Evolutionary conservation across 2,888 invertebrate genomes (phyloP).

Genomic region (Drosophila tripunctata): DNA sequence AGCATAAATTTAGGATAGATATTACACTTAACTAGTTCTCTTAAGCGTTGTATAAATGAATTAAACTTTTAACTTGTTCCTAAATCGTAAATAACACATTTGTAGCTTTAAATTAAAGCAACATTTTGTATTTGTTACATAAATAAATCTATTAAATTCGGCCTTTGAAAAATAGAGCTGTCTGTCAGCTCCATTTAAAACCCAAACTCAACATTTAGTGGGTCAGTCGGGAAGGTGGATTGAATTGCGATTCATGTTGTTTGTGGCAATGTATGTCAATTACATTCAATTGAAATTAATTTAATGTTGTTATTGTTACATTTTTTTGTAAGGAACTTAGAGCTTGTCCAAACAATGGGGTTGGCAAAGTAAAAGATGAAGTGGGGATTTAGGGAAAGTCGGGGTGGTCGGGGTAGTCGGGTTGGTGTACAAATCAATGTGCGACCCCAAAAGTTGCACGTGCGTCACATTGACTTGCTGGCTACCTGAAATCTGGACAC

Average conservation of each 20-base stretch:
- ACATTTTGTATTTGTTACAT: background rate
- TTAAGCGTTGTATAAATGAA: too few relatives aligned
- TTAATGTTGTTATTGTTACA: slow-evolving; percentile 58
- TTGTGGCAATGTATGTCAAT: slow-evolving; percentile 52
- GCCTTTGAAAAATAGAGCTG: slow-evolving; percentile 20
- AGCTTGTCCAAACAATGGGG: slow-evolving; percentile 23
- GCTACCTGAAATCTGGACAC: slow-evolving; percentile 31
- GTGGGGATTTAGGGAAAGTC: background rate
- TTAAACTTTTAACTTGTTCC: background rate
- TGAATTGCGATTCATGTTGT: slow-evolving; percentile 9
- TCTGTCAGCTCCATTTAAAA: slow-evolving; percentile 18
- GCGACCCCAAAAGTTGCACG: slow-evolving; percentile 8
- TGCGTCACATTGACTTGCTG: slow-evolving; percentile 7
- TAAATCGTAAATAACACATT: background rate
- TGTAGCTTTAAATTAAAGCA: background rate
- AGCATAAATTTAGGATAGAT: too few relatives aligned
- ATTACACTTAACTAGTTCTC: too few relatives aligned
- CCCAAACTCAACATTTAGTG: slow-evolving; percentile 28
- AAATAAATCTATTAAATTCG: slow-evolving; percentile 11
- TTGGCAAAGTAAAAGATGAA: slow-evolving; percentile 13
- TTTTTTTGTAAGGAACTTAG: slow-evolving; percentile 20
- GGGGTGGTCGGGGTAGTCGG: too few relatives aligned
- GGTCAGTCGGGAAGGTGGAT: slow-evolving; percentile 6
- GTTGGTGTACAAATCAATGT: slow-evolving; percentile 27
- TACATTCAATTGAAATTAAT: slow-evolving; percentile 74